These are phyloP conservation scores for Odocoileus virginianus DNA, from an alignment of 2,113 vertebrate genomes.

Conservation along the genomic window DNA sequence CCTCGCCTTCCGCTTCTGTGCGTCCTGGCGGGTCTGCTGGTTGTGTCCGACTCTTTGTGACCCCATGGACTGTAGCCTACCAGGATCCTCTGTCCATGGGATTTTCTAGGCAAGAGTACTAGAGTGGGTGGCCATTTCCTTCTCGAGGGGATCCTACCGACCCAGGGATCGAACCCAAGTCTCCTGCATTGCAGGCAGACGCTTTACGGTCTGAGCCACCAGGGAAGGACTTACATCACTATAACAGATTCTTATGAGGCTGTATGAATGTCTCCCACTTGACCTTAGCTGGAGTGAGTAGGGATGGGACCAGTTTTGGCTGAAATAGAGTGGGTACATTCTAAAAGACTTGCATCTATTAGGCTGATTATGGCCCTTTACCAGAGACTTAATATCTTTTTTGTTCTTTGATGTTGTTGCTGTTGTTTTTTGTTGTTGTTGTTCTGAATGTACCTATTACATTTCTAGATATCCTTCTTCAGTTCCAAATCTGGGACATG, in stretches of 20 bases:
- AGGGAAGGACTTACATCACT: not conserved
- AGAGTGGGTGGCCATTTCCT: not conserved
- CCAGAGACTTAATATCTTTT: not conserved
- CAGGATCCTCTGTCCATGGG: not conserved
- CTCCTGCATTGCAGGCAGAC: not conserved
- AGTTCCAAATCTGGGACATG: not conserved
- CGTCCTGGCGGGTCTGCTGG: not conserved
- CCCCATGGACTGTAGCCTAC: not conserved
- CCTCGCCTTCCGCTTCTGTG: not conserved
- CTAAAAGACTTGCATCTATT: not conserved
- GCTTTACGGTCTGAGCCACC: not conserved
- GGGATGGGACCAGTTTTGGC: not conserved
- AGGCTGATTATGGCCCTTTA: not conserved
- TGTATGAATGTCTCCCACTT: not conserved
- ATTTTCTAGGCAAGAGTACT: not conserved
- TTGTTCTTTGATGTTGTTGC: not conserved
- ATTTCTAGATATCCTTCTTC: not conserved
- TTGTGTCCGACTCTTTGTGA: not conserved
- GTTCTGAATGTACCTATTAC: not conserved
- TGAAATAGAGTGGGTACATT: not conserved
- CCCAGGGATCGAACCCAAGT: accelerated
- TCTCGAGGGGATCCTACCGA: not conserved
- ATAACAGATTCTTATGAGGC: not conserved
- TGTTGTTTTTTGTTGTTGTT: not conserved
- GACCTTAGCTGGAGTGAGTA: not conserved